Evolutionary conservation across 2,888 invertebrate genomes (phyloP).

Genomic region (Zaprionus bogoriensis): DNA sequence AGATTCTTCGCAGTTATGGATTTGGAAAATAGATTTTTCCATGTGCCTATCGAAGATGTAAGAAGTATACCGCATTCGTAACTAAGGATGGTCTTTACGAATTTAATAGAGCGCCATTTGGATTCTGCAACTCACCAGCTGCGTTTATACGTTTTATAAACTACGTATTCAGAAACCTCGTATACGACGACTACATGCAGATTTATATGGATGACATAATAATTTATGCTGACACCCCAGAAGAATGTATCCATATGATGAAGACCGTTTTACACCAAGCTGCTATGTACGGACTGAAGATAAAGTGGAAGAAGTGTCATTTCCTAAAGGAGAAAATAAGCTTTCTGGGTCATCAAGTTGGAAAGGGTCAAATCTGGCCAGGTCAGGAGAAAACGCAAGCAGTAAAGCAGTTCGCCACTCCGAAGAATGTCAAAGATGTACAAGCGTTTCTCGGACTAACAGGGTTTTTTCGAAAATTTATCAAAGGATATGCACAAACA

Average conservation of each 20-base stretch:
- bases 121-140: constrained; percentile 14
- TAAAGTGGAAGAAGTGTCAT: background rate
- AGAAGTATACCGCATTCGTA: constrained; percentile 6
- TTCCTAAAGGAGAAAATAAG: too few species aligned
- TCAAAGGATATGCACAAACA: background rate
- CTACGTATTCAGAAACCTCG: constrained; percentile 1
- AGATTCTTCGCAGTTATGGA: too few species aligned
- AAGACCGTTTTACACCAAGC: too few species aligned
- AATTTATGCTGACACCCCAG: too few species aligned
- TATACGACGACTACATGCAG: background rate
- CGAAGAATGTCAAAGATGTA: constrained; percentile 22
- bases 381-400: background rate
- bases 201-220: too few species aligned
- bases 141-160: constrained; percentile 8
- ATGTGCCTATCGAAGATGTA: constrained; percentile 4
- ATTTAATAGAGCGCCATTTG: constrained; percentile 1
- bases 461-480: background rate
- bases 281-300: background rate
- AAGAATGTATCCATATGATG: too few species aligned
- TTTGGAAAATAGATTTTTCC: background rate
- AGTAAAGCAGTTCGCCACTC: constrained; percentile 1
- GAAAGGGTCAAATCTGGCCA: background rate
- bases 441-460: background rate
- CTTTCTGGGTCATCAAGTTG: background rate
- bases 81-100: constrained; percentile 12